A percentile compares a stretch with the other conserved stretches of the same genome.
These are phyloP conservation scores for Apodemia duryi DNA, from an alignment of 2,888 invertebrate species.

Conservation along the genomic window DNA sequence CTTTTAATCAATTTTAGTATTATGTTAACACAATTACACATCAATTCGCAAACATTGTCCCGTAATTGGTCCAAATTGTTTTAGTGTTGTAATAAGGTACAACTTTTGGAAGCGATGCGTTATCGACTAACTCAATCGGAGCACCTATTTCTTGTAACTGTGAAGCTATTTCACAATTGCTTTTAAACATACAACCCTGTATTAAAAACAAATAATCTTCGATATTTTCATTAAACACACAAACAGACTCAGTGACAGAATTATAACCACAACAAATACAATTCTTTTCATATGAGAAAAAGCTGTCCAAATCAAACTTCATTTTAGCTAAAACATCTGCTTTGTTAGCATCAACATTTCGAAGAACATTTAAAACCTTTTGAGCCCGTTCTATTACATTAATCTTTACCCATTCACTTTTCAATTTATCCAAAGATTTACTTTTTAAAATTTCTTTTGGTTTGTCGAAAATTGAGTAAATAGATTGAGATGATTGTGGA, in stretches of 20 bases:
- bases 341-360: not conserved
- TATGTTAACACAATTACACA: not conserved
- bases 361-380: not conserved
- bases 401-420: not conserved
- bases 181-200: not conserved
- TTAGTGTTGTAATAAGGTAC: constrained; percentile 25
- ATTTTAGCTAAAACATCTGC: constrained; percentile 3
- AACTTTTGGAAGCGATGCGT: too few species aligned
- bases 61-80: constrained; percentile 40
- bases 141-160: not conserved
- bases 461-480: constrained; percentile 21
- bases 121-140: not conserved
- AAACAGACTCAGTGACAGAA: constrained; percentile 9
- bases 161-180: not conserved
- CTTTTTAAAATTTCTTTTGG: constrained; percentile 7
- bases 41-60: constrained; percentile 47
- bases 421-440: not conserved
- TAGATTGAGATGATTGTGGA: constrained; percentile 26
- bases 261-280: constrained; percentile 17
- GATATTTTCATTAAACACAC: constrained; percentile 4
- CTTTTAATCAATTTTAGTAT: too few species aligned
- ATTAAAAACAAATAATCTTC: constrained; percentile 2
- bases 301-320: not conserved
- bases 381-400: not conserved
- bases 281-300: constrained; percentile 12